phyloP scores from a whole-genome alignment of 1,140 invertebrate species.

The Agraylea sexmaculata region DNA sequence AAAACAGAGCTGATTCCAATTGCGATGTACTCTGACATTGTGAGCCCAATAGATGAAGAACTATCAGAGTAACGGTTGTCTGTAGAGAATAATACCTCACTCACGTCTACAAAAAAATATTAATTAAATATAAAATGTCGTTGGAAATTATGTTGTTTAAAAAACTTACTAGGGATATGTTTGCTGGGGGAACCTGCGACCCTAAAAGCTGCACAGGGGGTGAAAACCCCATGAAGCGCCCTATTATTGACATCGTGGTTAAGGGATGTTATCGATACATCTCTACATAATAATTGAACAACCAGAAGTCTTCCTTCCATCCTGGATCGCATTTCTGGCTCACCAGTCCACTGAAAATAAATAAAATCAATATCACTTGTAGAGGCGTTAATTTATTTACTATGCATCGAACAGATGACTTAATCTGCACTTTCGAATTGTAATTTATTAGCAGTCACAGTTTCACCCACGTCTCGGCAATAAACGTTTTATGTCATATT shows the following conservation, averaged over 20 bases:
- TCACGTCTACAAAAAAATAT: conserved; percentile 46
- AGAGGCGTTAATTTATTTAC: no score
- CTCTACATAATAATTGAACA: conserved; percentile 66
- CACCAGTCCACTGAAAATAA: conserved; percentile 69
- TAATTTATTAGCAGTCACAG: no score
- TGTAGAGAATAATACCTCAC: conserved; percentile 63
- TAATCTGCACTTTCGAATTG: no score
- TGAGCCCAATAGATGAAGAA: conserved; percentile 38
- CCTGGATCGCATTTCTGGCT: conserved; percentile 52
- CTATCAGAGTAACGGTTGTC: conserved; percentile 46
- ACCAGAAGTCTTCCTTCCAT: conserved; percentile 70
- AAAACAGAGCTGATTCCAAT: conserved; percentile 70
- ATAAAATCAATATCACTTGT: conserved; percentile 9
- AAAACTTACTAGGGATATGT: conserved; percentile 50
- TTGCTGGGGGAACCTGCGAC: conserved; percentile 65
- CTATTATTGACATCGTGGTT: conserved; percentile 34
- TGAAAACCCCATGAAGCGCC: conserved; percentile 49
- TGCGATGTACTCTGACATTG: conserved; percentile 61
- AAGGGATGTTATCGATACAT: no score
- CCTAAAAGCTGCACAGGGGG: conserved; percentile 72
- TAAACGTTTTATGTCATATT: no score
- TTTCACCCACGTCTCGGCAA: no score
- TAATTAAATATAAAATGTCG: conserved; percentile 6
- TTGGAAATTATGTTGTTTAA: conserved; percentile 1
- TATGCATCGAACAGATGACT: no score